These are phyloP conservation scores for Siniperca scherzeri DNA, from an alignment of 2,797 vertebrate species.

Conservation along the genomic window DNA sequence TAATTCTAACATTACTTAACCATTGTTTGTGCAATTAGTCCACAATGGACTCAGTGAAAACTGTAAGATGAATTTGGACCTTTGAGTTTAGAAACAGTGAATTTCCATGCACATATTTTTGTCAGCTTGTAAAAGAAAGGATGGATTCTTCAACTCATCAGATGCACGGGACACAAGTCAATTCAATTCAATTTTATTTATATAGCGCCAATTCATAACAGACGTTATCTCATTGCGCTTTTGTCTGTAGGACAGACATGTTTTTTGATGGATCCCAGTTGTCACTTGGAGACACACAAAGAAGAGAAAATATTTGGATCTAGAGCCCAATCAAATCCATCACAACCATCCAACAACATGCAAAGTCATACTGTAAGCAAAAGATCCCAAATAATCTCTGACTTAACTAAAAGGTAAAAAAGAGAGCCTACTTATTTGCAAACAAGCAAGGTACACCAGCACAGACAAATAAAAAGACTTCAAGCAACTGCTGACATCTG, in stretches of 20 bases:
- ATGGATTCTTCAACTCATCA: not conserved
- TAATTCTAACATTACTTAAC: not conserved
- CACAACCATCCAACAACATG: not conserved
- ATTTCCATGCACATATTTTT: not conserved
- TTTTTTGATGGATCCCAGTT: not conserved
- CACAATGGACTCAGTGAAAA: not conserved
- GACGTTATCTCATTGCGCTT: too few species aligned
- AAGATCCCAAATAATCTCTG: not conserved
- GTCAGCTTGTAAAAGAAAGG: not conserved
- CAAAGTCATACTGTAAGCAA: not conserved
- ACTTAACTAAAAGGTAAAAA: not conserved
- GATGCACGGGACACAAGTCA: not conserved
- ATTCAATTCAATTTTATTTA: too few species aligned
- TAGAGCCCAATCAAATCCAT: not conserved
- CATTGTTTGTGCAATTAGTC: not conserved
- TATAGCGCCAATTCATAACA: too few species aligned
- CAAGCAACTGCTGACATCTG: not conserved
- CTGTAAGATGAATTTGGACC: too few species aligned
- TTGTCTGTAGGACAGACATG: not conserved
- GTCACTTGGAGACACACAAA: not conserved
- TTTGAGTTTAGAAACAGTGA: not conserved
- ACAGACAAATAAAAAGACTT: not conserved
- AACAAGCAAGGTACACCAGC: not conserved
- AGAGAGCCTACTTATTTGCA: not conserved
- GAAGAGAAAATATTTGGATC: not conserved